A percentile compares a stretch with the other conserved stretches of the same genome.
phyloP scores from a whole-genome alignment of 2,888 invertebrate genomes.

The Eudasyphora cyanicolor region DNA sequence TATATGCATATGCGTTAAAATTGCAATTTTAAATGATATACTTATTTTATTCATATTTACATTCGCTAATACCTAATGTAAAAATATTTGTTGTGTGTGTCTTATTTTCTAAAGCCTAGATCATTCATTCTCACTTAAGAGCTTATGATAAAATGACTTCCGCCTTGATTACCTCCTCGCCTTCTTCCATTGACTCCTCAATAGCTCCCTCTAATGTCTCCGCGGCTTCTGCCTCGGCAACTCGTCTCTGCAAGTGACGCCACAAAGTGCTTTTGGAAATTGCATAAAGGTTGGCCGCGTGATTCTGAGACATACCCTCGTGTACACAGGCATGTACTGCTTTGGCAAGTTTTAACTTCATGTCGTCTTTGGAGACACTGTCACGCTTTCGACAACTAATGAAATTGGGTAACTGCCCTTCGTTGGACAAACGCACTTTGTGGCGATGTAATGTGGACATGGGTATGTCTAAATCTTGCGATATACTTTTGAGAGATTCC shows the following conservation, averaged over 20 bases:
- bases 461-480: constrained; percentile 78
- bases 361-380: constrained; percentile 77
- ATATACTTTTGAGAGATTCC: constrained; percentile 78
- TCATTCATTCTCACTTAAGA: no score
- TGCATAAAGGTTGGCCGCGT: constrained; percentile 78
- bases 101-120: no score
- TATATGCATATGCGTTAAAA: no score
- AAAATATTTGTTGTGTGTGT: no score
- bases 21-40: no score
- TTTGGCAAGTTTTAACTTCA: constrained; percentile 76
- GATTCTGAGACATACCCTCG: constrained; percentile 79
- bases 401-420: constrained; percentile 77
- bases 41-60: constrained; percentile 20
- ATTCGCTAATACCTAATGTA: not conserved
- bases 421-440: constrained; percentile 77
- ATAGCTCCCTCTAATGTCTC: constrained; percentile 45
- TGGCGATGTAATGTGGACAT: constrained; percentile 79
- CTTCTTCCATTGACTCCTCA: constrained; percentile 63
- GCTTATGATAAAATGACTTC: constrained; percentile 70
- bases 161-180: constrained; percentile 68
- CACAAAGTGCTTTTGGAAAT: constrained; percentile 80
- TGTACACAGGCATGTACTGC: constrained; percentile 78
- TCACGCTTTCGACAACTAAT: constrained; percentile 77
- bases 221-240: constrained; percentile 67
- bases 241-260: constrained; percentile 78